A percentile compares a stretch with the other conserved stretches of the same genome.
Evolutionary conservation across 2,797 vertebrate species (phyloP).

Genomic region (Gymnothorax reevesii): DNA sequence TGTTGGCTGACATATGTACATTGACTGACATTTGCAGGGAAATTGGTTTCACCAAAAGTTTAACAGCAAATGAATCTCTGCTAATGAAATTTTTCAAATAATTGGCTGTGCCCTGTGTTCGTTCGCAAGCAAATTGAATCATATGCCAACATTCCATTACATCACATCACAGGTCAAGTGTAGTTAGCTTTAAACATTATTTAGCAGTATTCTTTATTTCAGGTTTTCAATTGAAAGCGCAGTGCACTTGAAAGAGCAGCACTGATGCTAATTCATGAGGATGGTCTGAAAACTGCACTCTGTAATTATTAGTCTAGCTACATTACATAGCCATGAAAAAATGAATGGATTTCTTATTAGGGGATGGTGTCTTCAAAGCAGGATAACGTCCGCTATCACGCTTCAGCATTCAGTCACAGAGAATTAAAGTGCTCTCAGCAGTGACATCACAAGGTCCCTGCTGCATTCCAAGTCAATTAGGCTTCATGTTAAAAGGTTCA

Average conservation of each 20-base stretch:
- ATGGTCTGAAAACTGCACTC: not conserved
- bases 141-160: no score
- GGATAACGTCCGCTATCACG: not conserved
- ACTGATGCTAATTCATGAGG: not conserved
- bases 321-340: not conserved
- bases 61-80: no score
- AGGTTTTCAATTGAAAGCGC: not conserved
- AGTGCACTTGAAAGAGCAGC: not conserved
- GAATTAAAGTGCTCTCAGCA: not conserved
- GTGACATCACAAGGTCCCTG: not conserved
- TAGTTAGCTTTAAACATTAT: not conserved
- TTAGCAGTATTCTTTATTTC: not conserved
- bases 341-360: not conserved
- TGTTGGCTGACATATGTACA: no score
- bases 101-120: no score
- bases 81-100: no score
- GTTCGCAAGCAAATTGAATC: no score
- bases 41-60: no score
- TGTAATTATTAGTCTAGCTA: not conserved
- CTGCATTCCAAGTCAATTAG: not conserved
- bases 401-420: not conserved
- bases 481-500: not conserved
- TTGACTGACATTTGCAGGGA: no score
- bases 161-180: no score
- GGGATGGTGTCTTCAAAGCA: not conserved